Base-by-base conservation (phyloP, 2,113 vertebrate species). In the Elgaria multicarinata region DNA sequence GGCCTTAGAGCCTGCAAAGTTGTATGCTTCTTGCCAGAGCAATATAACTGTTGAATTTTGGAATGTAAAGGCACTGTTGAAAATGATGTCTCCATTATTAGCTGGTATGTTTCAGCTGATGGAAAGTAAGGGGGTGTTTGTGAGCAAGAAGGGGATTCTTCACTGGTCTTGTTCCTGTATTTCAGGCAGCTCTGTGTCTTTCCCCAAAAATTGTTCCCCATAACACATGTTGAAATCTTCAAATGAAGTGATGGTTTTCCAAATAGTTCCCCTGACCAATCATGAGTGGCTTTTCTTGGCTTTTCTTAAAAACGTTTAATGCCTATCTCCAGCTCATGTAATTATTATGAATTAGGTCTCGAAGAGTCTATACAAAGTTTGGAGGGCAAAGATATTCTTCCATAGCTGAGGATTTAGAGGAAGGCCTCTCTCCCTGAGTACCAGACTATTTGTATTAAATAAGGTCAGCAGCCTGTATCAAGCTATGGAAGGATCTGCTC, bases 231-330 rank as follows among this genome's bases (percentile, higher is more conserved):
- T n/a, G 64, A 0, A 92, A 92, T 93, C 91, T 94, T 80, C 91
- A 85, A 92, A 93, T 91, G 93, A 94, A 94, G 94, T 93, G 91
- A 91, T 94, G 87, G 86, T 90, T 92, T 94, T 93, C 90, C 92
- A 95, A 42, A 93, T 95, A 75, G 50, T 50, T n/a, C 18, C 46
- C 33, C 74, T 67, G 26, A n/a, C 24, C 46, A 69, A 24, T 78
- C 62, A 77, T 36, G 58, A 83, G 9, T 77, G 36, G 36, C 6
- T 88, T 71, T 89, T 66, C 18, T 89, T 50, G 44, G n/a, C 33
- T 64, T 76, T 77, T 78, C 67, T 36, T 42, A 44, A 72, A 44
- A 22, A 31, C 44, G 20, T 88, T 84, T 31, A 67, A 64, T 50
- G 33, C 46, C 36, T 84, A 50, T 89, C 39, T 82, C 69, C 76